Evolutionary conservation across 2,113 vertebrate genomes (phyloP), one percentile per base, ranked within the genome.

Genomic region (Epinephelus moara): DNA sequence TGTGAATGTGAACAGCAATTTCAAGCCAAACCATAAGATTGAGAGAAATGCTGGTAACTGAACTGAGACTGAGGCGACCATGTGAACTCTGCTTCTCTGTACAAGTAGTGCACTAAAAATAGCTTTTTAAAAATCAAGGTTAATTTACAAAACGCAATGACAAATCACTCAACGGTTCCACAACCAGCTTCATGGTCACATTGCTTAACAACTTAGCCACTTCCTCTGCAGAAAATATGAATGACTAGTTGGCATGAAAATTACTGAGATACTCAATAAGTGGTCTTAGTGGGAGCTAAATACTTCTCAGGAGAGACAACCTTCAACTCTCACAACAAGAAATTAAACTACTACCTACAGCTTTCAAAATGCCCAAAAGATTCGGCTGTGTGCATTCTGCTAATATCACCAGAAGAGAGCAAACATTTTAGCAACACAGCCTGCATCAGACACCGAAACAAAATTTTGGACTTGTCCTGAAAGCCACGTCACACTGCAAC

Each of bases 181-280:
- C 74, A 87, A 81, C 33, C 25, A 21, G 45, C 23, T 40, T 49
- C 6, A 23, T 3, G 13, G 17, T 76, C 6, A 53, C 37, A 63
- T 75, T 19, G 33, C 12, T 42, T 18, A 80, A 78, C 61, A 53
- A 68, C 77, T 3, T 27, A 27, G 10, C 40, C 67, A 82, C 33
- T 71, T 88, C 83, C 81, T 82, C 62, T 6, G 23, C 33, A 49
- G 9, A 66, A 73, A 33, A 55, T 52, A 8, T 23, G 6, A 40
- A n/a, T 40, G 25, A 47, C 40, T 56, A 42, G 10, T 47, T 52
- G 7, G 10, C 5, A 6, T 1, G 52, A 14, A 60, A 67, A 14
- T 70, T 33, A 30, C 23, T 19, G 4, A 71, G 60, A 61, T 21
- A 37, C 4, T 70, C 37, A 21, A 3, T 23, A n/a, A 68, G 10